Evolutionary conservation across 1,140 invertebrate genomes (phyloP).

Genomic region (Ooceraea biroi): DNA sequence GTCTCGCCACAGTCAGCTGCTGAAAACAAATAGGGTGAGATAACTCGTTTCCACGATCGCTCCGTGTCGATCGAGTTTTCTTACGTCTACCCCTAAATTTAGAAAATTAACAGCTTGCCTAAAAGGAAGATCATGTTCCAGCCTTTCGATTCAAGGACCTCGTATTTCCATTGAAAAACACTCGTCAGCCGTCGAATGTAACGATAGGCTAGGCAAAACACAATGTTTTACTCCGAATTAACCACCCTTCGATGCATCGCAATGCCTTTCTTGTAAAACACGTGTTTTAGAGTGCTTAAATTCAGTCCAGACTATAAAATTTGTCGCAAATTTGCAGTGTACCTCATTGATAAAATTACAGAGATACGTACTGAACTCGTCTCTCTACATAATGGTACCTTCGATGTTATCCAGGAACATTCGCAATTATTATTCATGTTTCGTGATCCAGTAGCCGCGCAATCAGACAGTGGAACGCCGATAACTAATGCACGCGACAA

Average conservation of each 20-base stretch:
- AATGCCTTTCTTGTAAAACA: slow-evolving; percentile 38
- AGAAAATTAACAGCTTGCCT: slow-evolving; percentile 73
- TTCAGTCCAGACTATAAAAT: background rate
- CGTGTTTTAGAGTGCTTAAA: slow-evolving; percentile 19
- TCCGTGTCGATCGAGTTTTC: slow-evolving; percentile 40
- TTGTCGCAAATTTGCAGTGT: background rate
- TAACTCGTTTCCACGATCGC: slow-evolving; percentile 73
- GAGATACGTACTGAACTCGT: background rate
- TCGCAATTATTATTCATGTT: slow-evolving; percentile 28
- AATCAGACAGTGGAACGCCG: slow-evolving; percentile 40
- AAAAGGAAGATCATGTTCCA: slow-evolving; percentile 48
- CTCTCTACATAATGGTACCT: background rate
- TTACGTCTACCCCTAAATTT: slow-evolving; percentile 59
- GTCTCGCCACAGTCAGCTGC: slow-evolving; percentile 73
- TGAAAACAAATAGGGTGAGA: slow-evolving; percentile 83
- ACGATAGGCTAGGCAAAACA: slow-evolving; percentile 17
- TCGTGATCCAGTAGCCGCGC: slow-evolving; percentile 46
- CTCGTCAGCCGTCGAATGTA: slow-evolving; percentile 49
- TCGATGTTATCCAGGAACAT: background rate
- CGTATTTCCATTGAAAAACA: slow-evolving; percentile 42
- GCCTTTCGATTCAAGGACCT: slow-evolving; percentile 22
- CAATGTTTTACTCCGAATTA: slow-evolving; percentile 29
- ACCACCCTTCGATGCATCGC: slow-evolving; percentile 12
- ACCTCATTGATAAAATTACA: background rate
- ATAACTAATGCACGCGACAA: slow-evolving; percentile 54